Evolutionary conservation across 1,140 invertebrate species (phyloP), one percentile per base, ranked within the genome.

Genomic region (Dendroctonus ponderosae): DNA sequence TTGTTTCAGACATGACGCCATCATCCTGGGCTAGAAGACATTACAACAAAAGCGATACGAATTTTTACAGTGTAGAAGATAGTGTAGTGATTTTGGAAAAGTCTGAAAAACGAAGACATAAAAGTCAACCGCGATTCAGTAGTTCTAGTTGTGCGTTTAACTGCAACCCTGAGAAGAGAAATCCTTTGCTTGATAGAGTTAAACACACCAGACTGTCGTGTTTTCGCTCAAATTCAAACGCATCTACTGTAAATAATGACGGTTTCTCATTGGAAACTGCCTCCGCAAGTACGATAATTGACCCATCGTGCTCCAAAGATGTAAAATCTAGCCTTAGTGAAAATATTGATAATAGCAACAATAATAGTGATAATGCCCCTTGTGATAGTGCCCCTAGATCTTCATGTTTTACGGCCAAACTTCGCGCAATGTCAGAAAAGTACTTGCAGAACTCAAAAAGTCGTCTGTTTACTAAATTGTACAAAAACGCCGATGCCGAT

Each of bases 191-290:
- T 26, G 87, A 89, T 66, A 84, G 85, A 72, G 87, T 89, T 3
- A 88, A 88, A 75, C 88, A 87, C 71, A 89, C 87, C 7, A 84
- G 85, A 73, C 76, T 90, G 43, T 88, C 85, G 5, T 88, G 87
- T 74, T 87, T 89, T 76, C 83, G 83, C 69, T 85, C 84, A 26
- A 66, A 62, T 50, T 74, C 73, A 14, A 71, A 62, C 39, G 63
- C 70, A 8, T 74, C 72, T 7, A 65, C 70, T 12, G 38, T 67
- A 56, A 63, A 49, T 46, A 49, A 51, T 54, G 61, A 69, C 7
- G 49, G 53, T 38, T 58, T 69, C 12, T 26, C 26, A 26, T 56
- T 56, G 40, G 52, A 44, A 50, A 50, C 38, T 62, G 39, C 66
- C 42, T 57, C 38, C 12, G 50, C 66, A 42, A 58, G 39, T 50